Evolutionary conservation across 2,797 vertebrate genomes (phyloP).

Genomic region (Zalophus californianus): DNA sequence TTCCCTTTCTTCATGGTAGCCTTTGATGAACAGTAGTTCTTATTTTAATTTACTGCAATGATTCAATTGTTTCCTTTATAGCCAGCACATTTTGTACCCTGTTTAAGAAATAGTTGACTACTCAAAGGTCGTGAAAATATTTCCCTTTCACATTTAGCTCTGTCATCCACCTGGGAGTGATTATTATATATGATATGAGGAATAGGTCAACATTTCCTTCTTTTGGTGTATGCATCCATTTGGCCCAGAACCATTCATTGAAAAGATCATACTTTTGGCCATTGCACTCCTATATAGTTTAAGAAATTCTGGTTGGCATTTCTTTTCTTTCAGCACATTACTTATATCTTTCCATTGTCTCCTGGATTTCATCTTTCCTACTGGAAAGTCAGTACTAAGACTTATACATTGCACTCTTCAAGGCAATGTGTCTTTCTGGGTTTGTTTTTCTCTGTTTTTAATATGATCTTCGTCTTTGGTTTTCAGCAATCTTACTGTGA

Average conservation of each 20-base stretch:
- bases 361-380: slow-evolving; percentile 4
- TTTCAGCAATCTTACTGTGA: not conserved
- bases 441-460: not conserved
- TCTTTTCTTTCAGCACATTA: slow-evolving; percentile 14
- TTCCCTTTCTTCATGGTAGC: not conserved
- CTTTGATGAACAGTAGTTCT: slow-evolving; percentile 5
- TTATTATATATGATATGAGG: not conserved
- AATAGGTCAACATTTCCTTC: not conserved
- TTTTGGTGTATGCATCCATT: not conserved
- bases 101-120: not conserved
- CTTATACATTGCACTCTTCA: not conserved
- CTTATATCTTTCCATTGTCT: not conserved
- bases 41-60: slow-evolving; percentile 8
- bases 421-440: not conserved
- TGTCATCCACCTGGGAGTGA: not conserved
- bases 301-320: not conserved
- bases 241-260: not conserved
- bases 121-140: not conserved
- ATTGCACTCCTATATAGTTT: not conserved
- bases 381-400: not conserved
- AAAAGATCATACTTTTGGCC: not conserved
- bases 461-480: not conserved
- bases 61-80: not conserved
- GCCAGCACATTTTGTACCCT: not conserved
- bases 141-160: slow-evolving; percentile 14